phyloP scores from a whole-genome alignment of 1,140 invertebrate genomes.

The Eumeta japonica region DNA sequence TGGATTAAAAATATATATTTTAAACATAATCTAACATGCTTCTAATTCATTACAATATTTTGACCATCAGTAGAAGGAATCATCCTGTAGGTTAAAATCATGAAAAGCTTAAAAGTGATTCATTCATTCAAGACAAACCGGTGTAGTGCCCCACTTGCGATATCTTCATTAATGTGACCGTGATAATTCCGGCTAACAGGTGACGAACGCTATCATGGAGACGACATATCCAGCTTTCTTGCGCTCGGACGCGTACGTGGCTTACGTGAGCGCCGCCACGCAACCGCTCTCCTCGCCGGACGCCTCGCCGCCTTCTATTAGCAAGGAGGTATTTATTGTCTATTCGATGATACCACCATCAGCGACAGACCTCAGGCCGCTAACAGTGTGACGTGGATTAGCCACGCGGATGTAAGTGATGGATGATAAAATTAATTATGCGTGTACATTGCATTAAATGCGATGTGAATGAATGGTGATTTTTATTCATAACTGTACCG shows the following conservation, averaged over 20 bases:
- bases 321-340: slow-evolving; percentile 18
- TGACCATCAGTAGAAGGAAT: too few species aligned
- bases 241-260: slow-evolving; percentile 85
- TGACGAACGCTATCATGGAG: slow-evolving; percentile 78
- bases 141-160: background rate
- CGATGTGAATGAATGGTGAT: too few species aligned
- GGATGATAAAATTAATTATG: too few species aligned
- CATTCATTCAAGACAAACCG: background rate
- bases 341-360: background rate
- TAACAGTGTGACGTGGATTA: slow-evolving; percentile 54
- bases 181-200: too few species aligned
- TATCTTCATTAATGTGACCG: background rate
- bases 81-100: background rate
- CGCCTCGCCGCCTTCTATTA: slow-evolving; percentile 35
- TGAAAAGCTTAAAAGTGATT: background rate
- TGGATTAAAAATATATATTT: too few species aligned
- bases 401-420: too few species aligned
- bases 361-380: slow-evolving; percentile 30
- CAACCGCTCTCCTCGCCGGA: slow-evolving; percentile 57
- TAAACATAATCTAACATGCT: too few species aligned
- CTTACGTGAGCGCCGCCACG: slow-evolving; percentile 75
- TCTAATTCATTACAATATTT: too few species aligned
- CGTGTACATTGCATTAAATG: too few species aligned
- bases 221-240: slow-evolving; percentile 89
- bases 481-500: too few species aligned